A percentile compares a stretch with the other conserved stretches of the same genome.
These are phyloP conservation scores for Agonum fuliginosum DNA, from an alignment of 2,888 invertebrate genomes.

Conservation along the genomic window DNA sequence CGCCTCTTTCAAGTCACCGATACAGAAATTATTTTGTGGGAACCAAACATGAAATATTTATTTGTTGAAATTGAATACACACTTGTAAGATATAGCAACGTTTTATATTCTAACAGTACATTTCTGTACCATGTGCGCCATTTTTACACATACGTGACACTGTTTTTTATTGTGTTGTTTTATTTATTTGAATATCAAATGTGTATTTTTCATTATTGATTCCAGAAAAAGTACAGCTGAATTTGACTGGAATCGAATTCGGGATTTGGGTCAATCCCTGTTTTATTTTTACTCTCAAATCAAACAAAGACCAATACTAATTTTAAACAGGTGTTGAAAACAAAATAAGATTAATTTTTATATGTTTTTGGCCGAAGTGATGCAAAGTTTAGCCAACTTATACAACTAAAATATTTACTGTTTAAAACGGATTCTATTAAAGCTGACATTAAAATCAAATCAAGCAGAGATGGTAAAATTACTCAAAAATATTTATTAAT, in stretches of 20 bases:
- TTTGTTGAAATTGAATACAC: background rate
- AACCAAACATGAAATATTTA: constrained; percentile 18
- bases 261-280: background rate
- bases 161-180: constrained; percentile 1
- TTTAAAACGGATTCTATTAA: no score
- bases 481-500: no score
- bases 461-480: no score
- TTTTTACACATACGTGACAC: constrained; percentile 14
- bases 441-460: no score
- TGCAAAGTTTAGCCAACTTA: no score
- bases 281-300: no score
- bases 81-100: no score
- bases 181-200: background rate
- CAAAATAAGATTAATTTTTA: no score
- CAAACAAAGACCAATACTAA: no score
- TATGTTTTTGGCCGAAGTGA: no score
- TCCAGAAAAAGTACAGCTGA: background rate
- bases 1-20: constrained; percentile 3
- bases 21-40: constrained; percentile 5
- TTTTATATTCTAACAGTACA: constrained; percentile 8
- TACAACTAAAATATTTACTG: no score
- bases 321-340: no score
- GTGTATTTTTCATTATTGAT: background rate
- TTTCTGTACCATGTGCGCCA: constrained; percentile 11
- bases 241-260: background rate